Conservation (phyloP, 1,140 invertebrate genomes). For the Aphidius ervi region DNA sequence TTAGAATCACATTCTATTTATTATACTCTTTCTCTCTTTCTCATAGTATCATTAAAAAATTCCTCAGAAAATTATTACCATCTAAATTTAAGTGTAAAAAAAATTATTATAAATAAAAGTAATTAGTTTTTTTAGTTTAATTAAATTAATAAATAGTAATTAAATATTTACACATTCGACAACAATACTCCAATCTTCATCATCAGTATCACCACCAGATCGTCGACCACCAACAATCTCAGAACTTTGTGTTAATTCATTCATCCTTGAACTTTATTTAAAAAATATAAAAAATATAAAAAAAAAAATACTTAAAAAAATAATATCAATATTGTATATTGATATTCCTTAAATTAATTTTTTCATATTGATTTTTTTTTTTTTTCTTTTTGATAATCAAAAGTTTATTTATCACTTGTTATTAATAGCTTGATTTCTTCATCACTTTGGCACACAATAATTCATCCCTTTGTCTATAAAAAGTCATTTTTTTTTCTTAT, state of each 20-base stretch:
- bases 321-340: not conserved
- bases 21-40: too few species aligned
- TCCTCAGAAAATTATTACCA: too few species aligned
- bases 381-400: too few species aligned
- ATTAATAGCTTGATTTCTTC: not conserved
- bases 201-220: slow-evolving; percentile 43
- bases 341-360: not conserved
- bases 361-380: too few species aligned
- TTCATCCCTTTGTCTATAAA: too few species aligned
- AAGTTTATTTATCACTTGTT: too few species aligned
- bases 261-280: slow-evolving; percentile 29
- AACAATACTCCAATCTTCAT: slow-evolving; percentile 50
- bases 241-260: slow-evolving; percentile 40
- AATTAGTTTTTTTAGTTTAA: not conserved
- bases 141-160: slow-evolving; percentile 5
- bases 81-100: not conserved
- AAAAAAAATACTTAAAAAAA: not conserved
- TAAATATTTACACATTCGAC: slow-evolving; percentile 48
- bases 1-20: too few species aligned
- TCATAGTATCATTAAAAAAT: too few species aligned
- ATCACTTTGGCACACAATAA: not conserved
- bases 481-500: too few species aligned
- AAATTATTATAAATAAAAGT: not conserved
- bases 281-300: not conserved
- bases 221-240: slow-evolving; percentile 31